Evolutionary conservation across 2,797 vertebrate species (phyloP), one percentile per base, ranked within the genome.

Genomic region (Meda fulgida): DNA sequence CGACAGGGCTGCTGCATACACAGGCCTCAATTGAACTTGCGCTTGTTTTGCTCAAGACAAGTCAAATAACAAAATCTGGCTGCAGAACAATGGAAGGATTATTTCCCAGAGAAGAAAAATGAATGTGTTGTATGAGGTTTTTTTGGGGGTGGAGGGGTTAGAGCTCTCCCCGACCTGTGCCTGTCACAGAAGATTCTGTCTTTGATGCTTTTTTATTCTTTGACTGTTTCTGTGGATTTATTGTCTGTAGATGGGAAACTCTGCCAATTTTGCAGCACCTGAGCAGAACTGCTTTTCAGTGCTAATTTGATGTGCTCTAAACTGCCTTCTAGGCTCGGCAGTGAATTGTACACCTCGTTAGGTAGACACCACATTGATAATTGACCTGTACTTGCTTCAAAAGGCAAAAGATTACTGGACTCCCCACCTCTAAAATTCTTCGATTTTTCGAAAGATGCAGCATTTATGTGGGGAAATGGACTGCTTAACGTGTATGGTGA

Each of bases 41-140:
- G 19, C 19, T 75, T 76, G 71, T 69, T 85, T 76, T 46, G 46
- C n/a, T 29, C 65, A 70, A 83, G 65, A 70, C 67, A 63, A 71
- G 66, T 71, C 53, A 81, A 60, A 83, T 70, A 78, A 70, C 29
- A 71, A 82, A 82, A 86, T 71, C 40, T 60, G 29, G 16, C 67
- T 46, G 19, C 75, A 78, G 73, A 79, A 67, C 51, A 87, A 72
- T 78, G 46, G 26, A 73, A 66, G 58, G 87, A 78, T 85, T 85
- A 78, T 85, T 82, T 86, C 53, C 16, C 31, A 60, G 78, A 80
- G 51, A 60, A 67, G 63, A 67, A 70, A 60, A 72, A 51, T 78
- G 66, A 83, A 82, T 48, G 65, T 55, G 51, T 72, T 86, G 85
- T 69, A 51, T 80, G 34, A 31, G n/a, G 0, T 7, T 46, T 79